phyloP scores from a whole-genome alignment of 2,113 vertebrate genomes.

The Antigone vipio region DNA sequence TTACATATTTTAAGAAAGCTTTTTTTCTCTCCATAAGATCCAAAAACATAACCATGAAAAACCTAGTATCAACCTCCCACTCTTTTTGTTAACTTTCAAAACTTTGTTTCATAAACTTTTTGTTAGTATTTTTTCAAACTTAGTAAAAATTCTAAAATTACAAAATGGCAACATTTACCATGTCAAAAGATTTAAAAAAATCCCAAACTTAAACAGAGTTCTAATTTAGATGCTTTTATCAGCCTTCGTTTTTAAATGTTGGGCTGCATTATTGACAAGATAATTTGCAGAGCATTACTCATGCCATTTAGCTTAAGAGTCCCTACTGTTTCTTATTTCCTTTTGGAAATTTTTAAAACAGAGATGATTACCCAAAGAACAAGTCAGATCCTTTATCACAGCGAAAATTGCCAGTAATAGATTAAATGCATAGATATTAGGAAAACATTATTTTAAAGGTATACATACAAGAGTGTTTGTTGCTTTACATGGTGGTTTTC shows the following conservation, averaged over 20 bases:
- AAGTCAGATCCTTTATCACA: constrained; percentile 6
- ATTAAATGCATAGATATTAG: constrained; percentile 17
- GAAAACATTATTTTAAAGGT: not conserved
- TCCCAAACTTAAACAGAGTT: not conserved
- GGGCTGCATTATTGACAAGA: constrained; percentile 13
- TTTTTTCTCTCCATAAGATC: not conserved
- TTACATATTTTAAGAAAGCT: not conserved
- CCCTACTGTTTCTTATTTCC: constrained; percentile 8
- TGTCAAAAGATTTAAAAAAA: not conserved
- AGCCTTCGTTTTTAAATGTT: not conserved
- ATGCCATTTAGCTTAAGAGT: constrained; percentile 1
- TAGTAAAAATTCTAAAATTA: not conserved
- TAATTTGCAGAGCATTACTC: constrained; percentile 46
- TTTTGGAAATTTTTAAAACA: constrained; percentile 35
- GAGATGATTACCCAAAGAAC: not conserved
- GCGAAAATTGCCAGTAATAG: not conserved
- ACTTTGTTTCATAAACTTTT: not conserved
- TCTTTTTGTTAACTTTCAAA: not conserved
- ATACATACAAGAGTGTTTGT: not conserved
- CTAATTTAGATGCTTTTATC: constrained; percentile 19
- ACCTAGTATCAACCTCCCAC: not conserved
- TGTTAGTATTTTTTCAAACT: not conserved
- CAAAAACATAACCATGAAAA: not conserved
- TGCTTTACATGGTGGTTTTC: not conserved
- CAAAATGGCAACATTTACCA: not conserved